These are phyloP conservation scores for Timandra comae DNA, from an alignment of 2,888 invertebrate genomes.

Conservation along the genomic window DNA sequence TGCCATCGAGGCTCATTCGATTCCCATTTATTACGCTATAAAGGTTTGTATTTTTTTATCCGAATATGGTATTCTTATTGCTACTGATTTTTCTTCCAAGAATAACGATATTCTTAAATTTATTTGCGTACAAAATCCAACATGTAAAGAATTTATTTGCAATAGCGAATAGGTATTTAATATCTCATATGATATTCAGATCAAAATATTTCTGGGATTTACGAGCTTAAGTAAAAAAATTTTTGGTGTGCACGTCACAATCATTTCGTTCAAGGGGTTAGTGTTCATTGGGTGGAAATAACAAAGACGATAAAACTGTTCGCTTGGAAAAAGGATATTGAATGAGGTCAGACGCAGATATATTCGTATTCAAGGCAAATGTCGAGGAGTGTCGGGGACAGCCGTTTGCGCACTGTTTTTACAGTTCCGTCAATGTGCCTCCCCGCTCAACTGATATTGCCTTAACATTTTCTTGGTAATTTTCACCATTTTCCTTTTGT, in stretches of 20 bases:
- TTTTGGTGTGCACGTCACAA: conserved; percentile 63
- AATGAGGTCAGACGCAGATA: conserved; percentile 70
- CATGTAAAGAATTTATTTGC: conserved; percentile 10
- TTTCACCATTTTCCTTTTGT: conserved; percentile 23
- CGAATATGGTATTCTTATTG: conserved; percentile 17
- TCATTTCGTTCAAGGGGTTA: conserved; percentile 63
- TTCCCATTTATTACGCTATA: conserved; percentile 47
- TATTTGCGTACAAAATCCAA: conserved; percentile 10
- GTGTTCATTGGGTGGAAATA: conserved; percentile 72
- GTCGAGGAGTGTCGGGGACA: conserved; percentile 55
- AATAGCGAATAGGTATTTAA: conserved; percentile 13
- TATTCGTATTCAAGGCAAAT: conserved; percentile 64
- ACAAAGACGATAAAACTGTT: conserved; percentile 73
- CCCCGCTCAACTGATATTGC: conserved; percentile 40
- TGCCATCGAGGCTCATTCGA: conserved; percentile 45
- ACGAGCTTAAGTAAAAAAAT: conserved; percentile 40
- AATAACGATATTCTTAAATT: conserved; percentile 3
- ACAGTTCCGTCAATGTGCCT: conserved; percentile 39
- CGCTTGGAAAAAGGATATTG: conserved; percentile 73
- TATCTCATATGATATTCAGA: conserved; percentile 18
- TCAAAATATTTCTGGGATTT: conserved; percentile 30
- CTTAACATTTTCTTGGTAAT: conserved; percentile 25
- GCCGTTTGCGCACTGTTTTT: conserved; percentile 58
- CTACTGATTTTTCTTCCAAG: conserved; percentile 4
- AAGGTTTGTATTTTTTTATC: conserved; percentile 33